A percentile compares a stretch with the other conserved stretches of the same genome.
Conservation (phyloP, 2,888 invertebrate species). For the Oxyscelio sp. region DNA sequence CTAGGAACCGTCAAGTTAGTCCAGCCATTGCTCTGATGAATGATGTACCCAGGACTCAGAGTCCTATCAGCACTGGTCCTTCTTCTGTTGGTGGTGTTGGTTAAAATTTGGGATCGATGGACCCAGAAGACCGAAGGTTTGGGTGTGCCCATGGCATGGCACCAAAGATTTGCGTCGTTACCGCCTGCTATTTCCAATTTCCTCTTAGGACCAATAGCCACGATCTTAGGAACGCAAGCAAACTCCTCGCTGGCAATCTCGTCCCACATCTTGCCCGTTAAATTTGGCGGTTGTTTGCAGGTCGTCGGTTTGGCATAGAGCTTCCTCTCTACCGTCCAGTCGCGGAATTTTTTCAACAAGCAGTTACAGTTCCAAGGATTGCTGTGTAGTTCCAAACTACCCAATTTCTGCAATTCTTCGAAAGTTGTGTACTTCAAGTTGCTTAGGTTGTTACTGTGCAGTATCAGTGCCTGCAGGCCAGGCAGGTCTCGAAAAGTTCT, state of each 20-base stretch:
- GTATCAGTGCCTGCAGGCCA: conserved; percentile 91
- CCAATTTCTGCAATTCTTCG: conserved; percentile 91
- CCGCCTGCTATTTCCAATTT: conserved; percentile 91
- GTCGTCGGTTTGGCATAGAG: conserved; percentile 93
- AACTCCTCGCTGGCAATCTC: conserved; percentile 92
- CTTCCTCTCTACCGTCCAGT: conserved; percentile 93
- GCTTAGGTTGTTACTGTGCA: conserved; percentile 93
- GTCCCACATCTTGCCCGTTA: conserved; percentile 93
- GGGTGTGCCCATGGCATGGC: conserved; percentile 93
- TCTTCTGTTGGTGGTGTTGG: conserved; percentile 80
- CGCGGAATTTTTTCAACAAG: conserved; percentile 93
- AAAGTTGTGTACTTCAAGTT: conserved; percentile 91
- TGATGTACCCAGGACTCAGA: conserved; percentile 86
- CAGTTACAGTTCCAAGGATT: conserved; percentile 98
- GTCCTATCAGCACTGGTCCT: conserved; percentile 85
- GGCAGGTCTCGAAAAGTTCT: conserved; percentile 93
- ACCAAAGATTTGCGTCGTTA: conserved; percentile 91
- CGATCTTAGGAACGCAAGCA: conserved; percentile 94
- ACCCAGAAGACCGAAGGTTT: conserved; percentile 91
- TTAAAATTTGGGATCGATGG: conserved; percentile 83
- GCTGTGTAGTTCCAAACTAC: conserved; percentile 93
- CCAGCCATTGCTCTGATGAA: conserved; percentile 84
- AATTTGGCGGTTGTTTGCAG: conserved; percentile 92
- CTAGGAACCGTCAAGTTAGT: conserved; percentile 91
- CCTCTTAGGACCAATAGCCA: conserved; percentile 86